Evolutionary conservation across 1,140 invertebrate species (phyloP), one percentile per base, ranked within the genome.

Genomic region (Apis florea): DNA sequence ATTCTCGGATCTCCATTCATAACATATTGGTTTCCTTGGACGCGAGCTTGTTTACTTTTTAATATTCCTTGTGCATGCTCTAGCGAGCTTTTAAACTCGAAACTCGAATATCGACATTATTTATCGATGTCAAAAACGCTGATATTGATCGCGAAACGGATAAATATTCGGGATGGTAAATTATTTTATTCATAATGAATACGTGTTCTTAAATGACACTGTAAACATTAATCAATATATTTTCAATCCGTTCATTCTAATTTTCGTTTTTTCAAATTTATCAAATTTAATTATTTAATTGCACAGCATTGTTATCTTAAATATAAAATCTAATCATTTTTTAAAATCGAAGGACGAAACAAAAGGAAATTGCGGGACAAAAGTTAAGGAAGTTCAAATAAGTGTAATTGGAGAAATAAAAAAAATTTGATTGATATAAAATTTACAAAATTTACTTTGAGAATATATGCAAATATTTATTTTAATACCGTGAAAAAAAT

Each of bases 1-100:
- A 68, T 77, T 15, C 73, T 68, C 53, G 75, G 49, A 77, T 68
- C 64, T 47, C 40, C 31, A 69, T 69, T 69, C 73, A 66, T 53
- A 69, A 69, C 64, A 58, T 69, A 69, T 77, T 56, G 73, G 24
- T 64, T 75, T 75, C 15, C 61, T 75, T 75, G 49, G 73, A 40
- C 21, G 19, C 58, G 73, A 9, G 59, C 26, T 53, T 75, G 73
- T 64, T 66, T 75, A 15, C 73, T 76, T 76, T 76, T 76, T 76
- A 76, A 76, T 54, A 76, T 67, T 76, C 61, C 73, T 19, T 21
- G 49, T 66, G n/a, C 61, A 53, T 40, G 31, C 24, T 64, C 19
- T 51, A 26, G 61, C 24, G 19, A 19, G 73, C 73, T 75, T 75
- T 75, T 75, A 64, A 67, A 54, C 74, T 76, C 21, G 26, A 49